Base-by-base conservation (phyloP, 2,113 vertebrate species). In the Theristicus caerulescens region DNA sequence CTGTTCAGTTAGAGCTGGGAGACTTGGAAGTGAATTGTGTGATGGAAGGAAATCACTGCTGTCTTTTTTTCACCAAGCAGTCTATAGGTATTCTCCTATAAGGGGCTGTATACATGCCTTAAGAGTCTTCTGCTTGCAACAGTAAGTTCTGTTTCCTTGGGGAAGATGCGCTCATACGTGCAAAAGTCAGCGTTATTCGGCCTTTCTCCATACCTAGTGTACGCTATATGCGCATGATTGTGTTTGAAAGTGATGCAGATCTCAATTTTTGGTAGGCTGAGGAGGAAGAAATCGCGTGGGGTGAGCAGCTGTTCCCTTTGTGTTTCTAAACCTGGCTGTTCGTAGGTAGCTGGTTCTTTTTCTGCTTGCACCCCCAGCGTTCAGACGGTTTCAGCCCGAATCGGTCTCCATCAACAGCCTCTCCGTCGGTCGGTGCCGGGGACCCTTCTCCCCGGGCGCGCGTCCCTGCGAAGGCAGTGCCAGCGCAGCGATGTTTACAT, bases 381-480 rank as follows among this genome's bases (percentile, higher is more conserved):
- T 47, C 0, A 6, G 46, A 25, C 16, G 1, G 1, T 62, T 44
- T 44, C 65, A 55, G 69, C 15, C 40, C 3, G 0, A 6, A 5
- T 40, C 20, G 64, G 21, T 42, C 38, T 36, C n/a, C 0, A 2
- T 91, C 51, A 40, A 13, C n/a, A 42, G 47, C 40, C 49, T 44
- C 24, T 59, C 18, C 49, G n/a, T 64, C 11, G 47, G 40, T 15
- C 6, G 4, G 51, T 22, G 24, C 40, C 2, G 6, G 83, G 71
- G 49, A 8, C 62, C 82, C 81, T 51, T 36, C 22, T 49, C 25
- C 13, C 24, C 16, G 19, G 38, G 73, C 71, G 11, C 5, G 9
- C 40, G n/a, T 64, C 70, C 74, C 31, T 61, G 62, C 6, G 12
- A 20, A 29, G 80, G 76, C 91, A 24, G 27, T 6, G 59, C 44